Conservation (phyloP, 2,888 invertebrate species). For the Patella depressa region DNA sequence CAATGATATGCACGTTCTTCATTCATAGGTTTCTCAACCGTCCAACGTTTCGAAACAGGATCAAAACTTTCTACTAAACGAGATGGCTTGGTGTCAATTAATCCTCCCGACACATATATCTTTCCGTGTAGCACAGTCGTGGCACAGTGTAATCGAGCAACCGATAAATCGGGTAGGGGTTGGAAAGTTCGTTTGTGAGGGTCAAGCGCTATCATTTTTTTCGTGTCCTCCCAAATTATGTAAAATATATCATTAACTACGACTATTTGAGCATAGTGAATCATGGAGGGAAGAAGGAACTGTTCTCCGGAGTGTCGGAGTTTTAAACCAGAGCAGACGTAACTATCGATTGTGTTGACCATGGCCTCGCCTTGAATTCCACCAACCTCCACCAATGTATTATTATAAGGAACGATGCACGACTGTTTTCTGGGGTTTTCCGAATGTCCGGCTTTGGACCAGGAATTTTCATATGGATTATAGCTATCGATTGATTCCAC, state of each 20-base stretch:
- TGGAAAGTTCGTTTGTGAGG: conserved; percentile 67
- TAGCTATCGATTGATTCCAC: conserved; percentile 68
- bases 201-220: conserved; percentile 66
- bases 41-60: conserved; percentile 62
- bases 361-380: conserved; percentile 61
- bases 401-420: conserved; percentile 60
- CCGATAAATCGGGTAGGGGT: conserved; percentile 58
- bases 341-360: conserved; percentile 68
- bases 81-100: conserved; percentile 58
- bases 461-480: conserved; percentile 55
- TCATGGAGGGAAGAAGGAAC: conserved; percentile 65
- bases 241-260: conserved; percentile 67
- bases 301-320: conserved; percentile 65
- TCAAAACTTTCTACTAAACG: conserved; percentile 66
- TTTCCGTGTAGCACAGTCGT: conserved; percentile 63
- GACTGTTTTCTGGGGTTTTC: conserved; percentile 67
- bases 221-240: conserved; percentile 69
- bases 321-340: conserved; percentile 52
- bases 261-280: conserved; percentile 65
- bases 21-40: conserved; percentile 54
- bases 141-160: conserved; percentile 61
- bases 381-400: conserved; percentile 66
- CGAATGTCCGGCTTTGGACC: conserved; percentile 64
- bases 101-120: conserved; percentile 66
- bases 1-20: conserved; percentile 64